A percentile compares a stretch with the other conserved stretches of the same genome.
These are phyloP conservation scores for Drosophila helvetica DNA, from an alignment of 2,888 invertebrate species.

Conservation along the genomic window DNA sequence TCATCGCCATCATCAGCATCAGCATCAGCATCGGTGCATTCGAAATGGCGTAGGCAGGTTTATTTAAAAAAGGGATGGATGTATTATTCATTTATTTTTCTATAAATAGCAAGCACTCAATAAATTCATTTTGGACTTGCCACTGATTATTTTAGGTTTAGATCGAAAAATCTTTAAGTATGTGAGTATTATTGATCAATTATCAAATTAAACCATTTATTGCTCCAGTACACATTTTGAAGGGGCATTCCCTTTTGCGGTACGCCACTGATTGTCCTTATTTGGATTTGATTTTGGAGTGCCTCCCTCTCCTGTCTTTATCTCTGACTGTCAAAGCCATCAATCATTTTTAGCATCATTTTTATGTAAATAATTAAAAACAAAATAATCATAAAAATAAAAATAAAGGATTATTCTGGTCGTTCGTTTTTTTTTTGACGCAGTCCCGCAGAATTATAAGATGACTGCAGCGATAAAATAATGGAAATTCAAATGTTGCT, in stretches of 20 bases:
- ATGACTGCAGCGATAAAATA: conserved; percentile 43
- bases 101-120: too few species aligned
- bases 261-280: conserved; percentile 12
- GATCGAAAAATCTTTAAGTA: too few species aligned
- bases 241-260: too few species aligned
- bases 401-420: conserved; percentile 41
- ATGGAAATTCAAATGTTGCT: conserved; percentile 21
- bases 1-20: conserved; percentile 33
- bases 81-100: neutral
- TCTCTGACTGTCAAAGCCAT: conserved; percentile 58
- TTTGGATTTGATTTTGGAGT: conserved; percentile 29
- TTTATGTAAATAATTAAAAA: conserved; percentile 67
- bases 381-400: conserved; percentile 58
- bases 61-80: neutral
- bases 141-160: neutral
- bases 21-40: conserved; percentile 36
- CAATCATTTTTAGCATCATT: conserved; percentile 65
- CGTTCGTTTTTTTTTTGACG: conserved; percentile 17
- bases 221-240: neutral
- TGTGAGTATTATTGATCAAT: too few species aligned
- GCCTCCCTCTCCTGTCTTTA: neutral
- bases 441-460: conserved; percentile 25
- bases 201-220: too few species aligned
- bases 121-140: too few species aligned
- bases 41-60: neutral